Conservation (phyloP, 2,797 vertebrate species). For the Dicrostonyx torquatus region DNA sequence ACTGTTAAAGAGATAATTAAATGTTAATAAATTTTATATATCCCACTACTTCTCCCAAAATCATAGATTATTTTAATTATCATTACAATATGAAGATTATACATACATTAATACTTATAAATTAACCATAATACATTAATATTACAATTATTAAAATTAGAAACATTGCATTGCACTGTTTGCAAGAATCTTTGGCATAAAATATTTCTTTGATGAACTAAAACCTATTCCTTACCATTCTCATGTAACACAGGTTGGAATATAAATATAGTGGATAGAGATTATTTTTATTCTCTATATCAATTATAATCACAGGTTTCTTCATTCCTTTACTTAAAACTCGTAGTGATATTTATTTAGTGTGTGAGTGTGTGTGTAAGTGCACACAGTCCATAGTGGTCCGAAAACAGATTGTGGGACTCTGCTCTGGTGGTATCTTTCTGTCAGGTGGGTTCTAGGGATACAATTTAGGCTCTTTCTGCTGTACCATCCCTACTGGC, state of each 20-base stretch:
- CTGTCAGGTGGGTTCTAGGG: background rate
- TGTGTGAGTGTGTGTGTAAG: background rate
- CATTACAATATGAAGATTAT: background rate
- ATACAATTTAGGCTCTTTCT: background rate
- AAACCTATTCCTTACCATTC: background rate
- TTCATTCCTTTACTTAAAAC: background rate
- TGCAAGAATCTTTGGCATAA: background rate
- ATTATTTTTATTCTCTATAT: background rate
- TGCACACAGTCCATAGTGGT: background rate
- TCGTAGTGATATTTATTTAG: background rate
- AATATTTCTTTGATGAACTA: background rate
- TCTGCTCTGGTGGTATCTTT: too few relatives aligned
- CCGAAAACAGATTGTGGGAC: background rate
- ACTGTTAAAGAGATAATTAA: background rate
- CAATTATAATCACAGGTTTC: background rate
- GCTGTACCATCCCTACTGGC: background rate
- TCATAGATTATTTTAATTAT: background rate
- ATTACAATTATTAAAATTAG: background rate
- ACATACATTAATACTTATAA: background rate
- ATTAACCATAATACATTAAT: background rate
- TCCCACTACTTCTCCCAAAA: background rate
- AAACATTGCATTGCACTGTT: background rate
- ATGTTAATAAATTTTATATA: slow-evolving; percentile 65
- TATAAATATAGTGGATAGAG: fast-evolving
- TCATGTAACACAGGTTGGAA: background rate